Percentiles rank a stretch among this genome's conserved stretches.
These are phyloP conservation scores for Aspidiotus destructor DNA, from an alignment of 2,888 invertebrate species.

Conservation along the genomic window DNA sequence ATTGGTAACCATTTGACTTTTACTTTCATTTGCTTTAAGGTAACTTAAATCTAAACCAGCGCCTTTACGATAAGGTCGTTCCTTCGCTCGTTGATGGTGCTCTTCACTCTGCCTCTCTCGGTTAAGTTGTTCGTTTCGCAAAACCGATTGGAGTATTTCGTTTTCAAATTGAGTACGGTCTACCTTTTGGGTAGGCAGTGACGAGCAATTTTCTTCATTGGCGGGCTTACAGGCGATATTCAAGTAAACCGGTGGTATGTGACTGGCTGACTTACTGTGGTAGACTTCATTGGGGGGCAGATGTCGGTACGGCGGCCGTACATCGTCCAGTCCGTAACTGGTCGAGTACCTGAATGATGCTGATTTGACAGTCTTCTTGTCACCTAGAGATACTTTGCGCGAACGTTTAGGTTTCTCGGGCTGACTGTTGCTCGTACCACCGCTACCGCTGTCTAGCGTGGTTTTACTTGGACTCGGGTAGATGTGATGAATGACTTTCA, in stretches of 20 bases:
- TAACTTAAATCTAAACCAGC: slow-evolving; percentile 5
- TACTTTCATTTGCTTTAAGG: neutral
- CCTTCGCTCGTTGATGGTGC: neutral
- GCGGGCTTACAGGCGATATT: slow-evolving; percentile 20
- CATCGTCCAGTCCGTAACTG: slow-evolving; percentile 26
- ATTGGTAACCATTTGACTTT: slow-evolving; percentile 18
- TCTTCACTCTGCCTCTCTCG: neutral
- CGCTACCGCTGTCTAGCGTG: slow-evolving; percentile 21
- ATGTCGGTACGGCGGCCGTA: slow-evolving; percentile 14
- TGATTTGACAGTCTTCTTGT: slow-evolving; percentile 40
- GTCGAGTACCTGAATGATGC: slow-evolving; percentile 43
- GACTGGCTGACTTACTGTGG: neutral
- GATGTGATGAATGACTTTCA: slow-evolving; percentile 39
- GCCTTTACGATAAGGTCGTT: neutral
- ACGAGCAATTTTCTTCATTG: slow-evolving; percentile 29
- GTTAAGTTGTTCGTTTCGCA: slow-evolving; percentile 11
- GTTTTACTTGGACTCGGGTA: slow-evolving; percentile 38
- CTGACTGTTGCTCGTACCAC: slow-evolving; percentile 32
- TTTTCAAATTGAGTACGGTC: slow-evolving; percentile 25
- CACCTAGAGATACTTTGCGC: slow-evolving; percentile 35
- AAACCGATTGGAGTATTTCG: slow-evolving; percentile 23
- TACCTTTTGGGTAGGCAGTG: slow-evolving; percentile 22
- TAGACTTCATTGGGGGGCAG: neutral
- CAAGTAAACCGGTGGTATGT: slow-evolving; percentile 22
- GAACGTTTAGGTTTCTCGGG: slow-evolving; percentile 40